Percentiles rank a stretch among this genome's conserved stretches.
Evolutionary conservation across 2,113 vertebrate species (phyloP).

Genomic region (Clarias macrocephalus): DNA sequence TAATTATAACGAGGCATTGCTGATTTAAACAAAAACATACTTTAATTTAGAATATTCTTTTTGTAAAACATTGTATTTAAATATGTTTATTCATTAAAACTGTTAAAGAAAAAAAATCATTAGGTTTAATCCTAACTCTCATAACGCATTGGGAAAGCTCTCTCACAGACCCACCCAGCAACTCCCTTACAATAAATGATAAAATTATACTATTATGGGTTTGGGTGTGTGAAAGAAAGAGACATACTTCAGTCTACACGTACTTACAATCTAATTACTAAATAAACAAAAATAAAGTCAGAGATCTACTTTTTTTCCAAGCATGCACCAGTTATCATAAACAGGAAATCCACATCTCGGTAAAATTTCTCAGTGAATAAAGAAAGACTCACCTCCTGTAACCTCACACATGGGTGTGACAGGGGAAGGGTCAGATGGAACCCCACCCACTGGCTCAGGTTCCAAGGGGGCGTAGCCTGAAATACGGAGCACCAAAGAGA

Average conservation of each 20-base stretch:
- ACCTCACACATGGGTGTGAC: conserved; percentile 99
- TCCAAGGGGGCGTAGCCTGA: conserved; percentile 85
- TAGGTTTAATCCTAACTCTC: not conserved
- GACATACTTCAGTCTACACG: no score
- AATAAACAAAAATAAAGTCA: not conserved
- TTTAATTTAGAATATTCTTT: not conserved
- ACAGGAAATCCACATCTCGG: not conserved
- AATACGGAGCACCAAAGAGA: conserved; percentile 91
- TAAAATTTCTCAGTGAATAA: not conserved
- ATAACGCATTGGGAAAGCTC: not conserved
- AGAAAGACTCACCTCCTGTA: conserved; percentile 82
- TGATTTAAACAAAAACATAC: not conserved
- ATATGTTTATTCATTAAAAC: not conserved
- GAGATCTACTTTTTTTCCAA: not conserved
- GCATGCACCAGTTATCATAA: not conserved
- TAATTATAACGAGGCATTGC: not conserved
- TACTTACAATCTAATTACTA: not conserved
- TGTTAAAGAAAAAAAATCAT: not conserved
- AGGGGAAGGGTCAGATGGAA: conserved; percentile 92
- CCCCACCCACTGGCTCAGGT: conserved; percentile 90
- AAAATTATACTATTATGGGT: not conserved
- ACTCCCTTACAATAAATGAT: not conserved
- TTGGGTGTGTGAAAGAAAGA: not conserved
- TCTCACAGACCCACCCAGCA: not conserved
- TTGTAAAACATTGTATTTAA: not conserved